Conservation (phyloP, 2,797 vertebrate species). For the Triplophysa yarkandensis region DNA sequence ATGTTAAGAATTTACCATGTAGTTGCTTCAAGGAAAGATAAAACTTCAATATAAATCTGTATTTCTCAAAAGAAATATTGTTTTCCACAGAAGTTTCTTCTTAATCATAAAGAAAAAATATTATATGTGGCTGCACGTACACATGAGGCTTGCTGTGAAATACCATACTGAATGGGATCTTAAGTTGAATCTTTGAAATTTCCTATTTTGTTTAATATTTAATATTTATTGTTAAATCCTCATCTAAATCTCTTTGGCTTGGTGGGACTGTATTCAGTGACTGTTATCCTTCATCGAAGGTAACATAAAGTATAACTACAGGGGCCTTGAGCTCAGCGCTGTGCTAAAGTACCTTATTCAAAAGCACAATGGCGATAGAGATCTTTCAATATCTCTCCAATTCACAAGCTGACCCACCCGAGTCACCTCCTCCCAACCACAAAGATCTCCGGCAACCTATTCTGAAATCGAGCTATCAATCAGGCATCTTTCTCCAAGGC, state of each 20-base stretch:
- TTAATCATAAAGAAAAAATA: too few species aligned
- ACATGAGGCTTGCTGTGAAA: constrained; percentile 21
- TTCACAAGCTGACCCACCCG: constrained; percentile 17
- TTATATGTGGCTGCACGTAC: too few species aligned
- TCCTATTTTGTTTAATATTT: neutral
- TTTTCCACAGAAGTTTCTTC: too few species aligned
- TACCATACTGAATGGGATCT: neutral
- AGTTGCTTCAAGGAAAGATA: too few species aligned
- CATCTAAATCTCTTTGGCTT: neutral
- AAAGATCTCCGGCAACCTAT: constrained; percentile 18
- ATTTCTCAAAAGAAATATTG: too few species aligned
- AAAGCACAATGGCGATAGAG: constrained; percentile 32
- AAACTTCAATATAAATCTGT: too few species aligned
- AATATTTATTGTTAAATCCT: neutral
- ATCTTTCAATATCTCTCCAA: constrained; percentile 33
- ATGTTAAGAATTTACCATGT: too few species aligned
- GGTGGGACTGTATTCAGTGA: neutral
- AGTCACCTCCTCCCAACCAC: constrained; percentile 18
- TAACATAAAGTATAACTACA: constrained; percentile 2
- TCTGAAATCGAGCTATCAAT: constrained; percentile 16
- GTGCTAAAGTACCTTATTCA: constrained; percentile 22
- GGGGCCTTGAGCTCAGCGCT: neutral
- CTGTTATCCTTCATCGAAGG: constrained; percentile 16
- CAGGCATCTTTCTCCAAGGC: constrained; percentile 8
- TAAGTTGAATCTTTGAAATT: too few species aligned